Percentiles rank a stretch among this genome's conserved stretches.
phyloP scores from a whole-genome alignment of 1,140 invertebrate genomes.

The Brachionus manjavacas region DNA sequence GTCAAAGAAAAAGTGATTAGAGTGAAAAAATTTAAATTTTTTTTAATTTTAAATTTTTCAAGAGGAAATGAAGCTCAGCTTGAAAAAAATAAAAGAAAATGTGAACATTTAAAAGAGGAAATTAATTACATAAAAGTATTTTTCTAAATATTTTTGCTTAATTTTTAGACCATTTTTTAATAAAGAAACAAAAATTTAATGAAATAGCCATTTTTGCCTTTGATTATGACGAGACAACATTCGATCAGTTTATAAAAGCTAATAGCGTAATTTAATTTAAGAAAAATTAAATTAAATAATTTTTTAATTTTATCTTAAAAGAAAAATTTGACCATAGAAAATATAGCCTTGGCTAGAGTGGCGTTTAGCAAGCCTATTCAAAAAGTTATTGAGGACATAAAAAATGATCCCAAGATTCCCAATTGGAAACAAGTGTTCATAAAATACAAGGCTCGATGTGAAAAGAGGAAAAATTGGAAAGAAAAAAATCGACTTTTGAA shows the following conservation, averaged over 20 bases:
- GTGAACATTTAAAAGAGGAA: constrained; percentile 23
- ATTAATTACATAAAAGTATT: constrained; percentile 10
- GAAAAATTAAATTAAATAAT: background rate
- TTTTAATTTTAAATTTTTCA: no score
- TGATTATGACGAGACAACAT: background rate
- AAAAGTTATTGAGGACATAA: background rate
- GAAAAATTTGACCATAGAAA: background rate
- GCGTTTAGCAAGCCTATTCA: background rate
- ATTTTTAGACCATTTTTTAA: background rate
- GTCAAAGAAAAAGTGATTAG: background rate
- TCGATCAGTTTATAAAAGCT: constrained; percentile 21
- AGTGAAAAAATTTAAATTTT: background rate
- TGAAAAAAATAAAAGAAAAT: constrained; percentile 41
- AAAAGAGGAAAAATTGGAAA: constrained; percentile 41
- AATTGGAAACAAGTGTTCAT: constrained; percentile 32
- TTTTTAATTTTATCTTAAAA: background rate
- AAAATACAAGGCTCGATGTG: constrained; percentile 25
- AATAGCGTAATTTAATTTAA: background rate
- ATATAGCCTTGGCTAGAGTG: constrained; percentile 13
- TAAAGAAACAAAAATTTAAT: constrained; percentile 24
- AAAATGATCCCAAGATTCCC: constrained; percentile 30
- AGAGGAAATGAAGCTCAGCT: constrained; percentile 31
- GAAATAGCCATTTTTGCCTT: constrained; percentile 35
- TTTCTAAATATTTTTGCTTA: background rate
- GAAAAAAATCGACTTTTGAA: constrained; percentile 36